A percentile compares a stretch with the other conserved stretches of the same genome.
phyloP scores from a whole-genome alignment of 2,113 vertebrate genomes.

The Scomber colias region DNA sequence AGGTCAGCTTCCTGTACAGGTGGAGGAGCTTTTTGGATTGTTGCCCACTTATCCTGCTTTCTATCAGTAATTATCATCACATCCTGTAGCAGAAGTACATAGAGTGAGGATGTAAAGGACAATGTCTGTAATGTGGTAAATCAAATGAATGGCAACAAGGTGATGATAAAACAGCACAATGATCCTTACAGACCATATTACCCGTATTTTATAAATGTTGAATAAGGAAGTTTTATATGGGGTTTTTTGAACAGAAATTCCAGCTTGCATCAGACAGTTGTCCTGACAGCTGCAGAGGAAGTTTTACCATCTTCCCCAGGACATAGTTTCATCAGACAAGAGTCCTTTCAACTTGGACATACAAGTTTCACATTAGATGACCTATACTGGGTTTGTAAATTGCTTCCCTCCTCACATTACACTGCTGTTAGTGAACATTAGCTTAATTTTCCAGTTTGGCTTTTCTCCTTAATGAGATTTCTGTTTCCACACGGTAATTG shows the following conservation, averaged over 20 bases:
- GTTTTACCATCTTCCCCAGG: constrained; percentile 36
- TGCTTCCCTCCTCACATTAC: neutral
- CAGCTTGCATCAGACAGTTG: constrained; percentile 60
- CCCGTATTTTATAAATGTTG: no score
- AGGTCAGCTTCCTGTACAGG: constrained; percentile 59
- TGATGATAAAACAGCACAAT: neutral
- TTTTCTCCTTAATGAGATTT: constrained; percentile 25
- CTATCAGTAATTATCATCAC: constrained; percentile 42
- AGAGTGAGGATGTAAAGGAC: constrained; percentile 12
- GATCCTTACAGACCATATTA: no score
- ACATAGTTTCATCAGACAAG: constrained; percentile 55
- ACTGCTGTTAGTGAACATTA: constrained; percentile 6
- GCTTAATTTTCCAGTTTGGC: constrained; percentile 4
- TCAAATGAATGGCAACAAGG: neutral
- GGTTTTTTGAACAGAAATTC: no score
- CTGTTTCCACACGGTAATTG: neutral
- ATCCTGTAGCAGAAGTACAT: constrained; percentile 12
- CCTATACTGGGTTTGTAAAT: neutral
- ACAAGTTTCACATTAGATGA: constrained; percentile 44
- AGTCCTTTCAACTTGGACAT: constrained; percentile 47
- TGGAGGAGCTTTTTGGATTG: constrained; percentile 40
- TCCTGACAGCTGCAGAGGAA: constrained; percentile 42
- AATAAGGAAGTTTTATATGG: no score
- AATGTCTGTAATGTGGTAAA: neutral
- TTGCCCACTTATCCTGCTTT: constrained; percentile 13